Evolutionary conservation across 2,797 vertebrate genomes (phyloP).

Genomic region (Euphonia xanthogaster): DNA sequence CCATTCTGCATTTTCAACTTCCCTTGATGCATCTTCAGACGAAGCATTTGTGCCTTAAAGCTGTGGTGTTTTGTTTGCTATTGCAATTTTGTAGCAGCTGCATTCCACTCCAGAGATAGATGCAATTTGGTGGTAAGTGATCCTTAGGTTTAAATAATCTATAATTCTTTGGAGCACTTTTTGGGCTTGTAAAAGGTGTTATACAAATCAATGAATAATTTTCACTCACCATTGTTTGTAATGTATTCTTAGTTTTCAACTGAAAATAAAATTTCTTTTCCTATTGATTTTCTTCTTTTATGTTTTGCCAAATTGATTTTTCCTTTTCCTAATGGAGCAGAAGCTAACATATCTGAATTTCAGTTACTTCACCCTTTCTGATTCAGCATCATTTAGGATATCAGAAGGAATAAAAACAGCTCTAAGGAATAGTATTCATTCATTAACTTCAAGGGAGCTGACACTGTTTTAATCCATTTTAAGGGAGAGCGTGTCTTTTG

Average conservation of each 20-base stretch:
- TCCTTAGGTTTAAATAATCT: constrained; percentile 56
- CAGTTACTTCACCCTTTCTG: constrained; percentile 69
- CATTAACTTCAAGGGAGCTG: constrained; percentile 53
- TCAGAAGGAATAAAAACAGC: constrained; percentile 42
- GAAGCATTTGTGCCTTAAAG: constrained; percentile 20
- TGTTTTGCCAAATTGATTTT: constrained; percentile 79
- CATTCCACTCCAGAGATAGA: constrained; percentile 17
- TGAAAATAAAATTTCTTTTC: constrained; percentile 78
- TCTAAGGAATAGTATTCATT: constrained; percentile 12
- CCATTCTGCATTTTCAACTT: constrained; percentile 44
- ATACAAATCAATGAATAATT: constrained; percentile 79
- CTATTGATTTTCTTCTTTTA: constrained; percentile 79
- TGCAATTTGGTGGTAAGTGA: constrained; percentile 11
- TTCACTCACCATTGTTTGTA: constrained; percentile 74
- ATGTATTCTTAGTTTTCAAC: constrained; percentile 72
- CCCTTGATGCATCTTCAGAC: constrained; percentile 28
- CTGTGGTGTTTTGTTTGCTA: background rate
- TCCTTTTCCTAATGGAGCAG: constrained; percentile 77
- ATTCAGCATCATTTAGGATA: constrained; percentile 42
- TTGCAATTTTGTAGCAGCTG: constrained; percentile 23
- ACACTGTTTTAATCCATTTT: constrained; percentile 43
- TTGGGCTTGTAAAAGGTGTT: constrained; percentile 72
- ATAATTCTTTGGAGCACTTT: constrained; percentile 73
- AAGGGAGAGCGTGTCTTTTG: constrained; percentile 2
- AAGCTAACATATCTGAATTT: constrained; percentile 73